phyloP scores from a whole-genome alignment of 1,140 invertebrate genomes.

The Drosophila biarmipes region DNA sequence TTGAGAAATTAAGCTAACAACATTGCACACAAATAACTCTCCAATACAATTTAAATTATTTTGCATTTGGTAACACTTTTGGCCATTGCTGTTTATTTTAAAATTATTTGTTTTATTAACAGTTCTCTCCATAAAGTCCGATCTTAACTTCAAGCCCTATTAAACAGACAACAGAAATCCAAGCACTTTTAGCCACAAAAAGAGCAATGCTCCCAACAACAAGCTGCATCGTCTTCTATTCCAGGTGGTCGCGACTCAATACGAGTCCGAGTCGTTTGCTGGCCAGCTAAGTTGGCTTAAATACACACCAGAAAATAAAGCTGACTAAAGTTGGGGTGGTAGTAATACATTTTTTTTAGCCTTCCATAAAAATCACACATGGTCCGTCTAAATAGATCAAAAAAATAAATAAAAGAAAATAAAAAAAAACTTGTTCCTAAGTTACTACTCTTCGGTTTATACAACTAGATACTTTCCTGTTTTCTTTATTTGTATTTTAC shows the following conservation, averaged over 20 bases:
- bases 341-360: not conserved
- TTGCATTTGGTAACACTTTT: not conserved
- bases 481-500: no score
- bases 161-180: not conserved
- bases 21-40: not conserved
- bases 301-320: not conserved
- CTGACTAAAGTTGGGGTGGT: not conserved
- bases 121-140: not conserved
- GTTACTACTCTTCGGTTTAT: no score
- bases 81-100: not conserved
- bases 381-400: no score
- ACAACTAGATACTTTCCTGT: no score
- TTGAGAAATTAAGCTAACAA: not conserved
- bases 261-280: slow-evolving; percentile 25
- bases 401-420: not conserved
- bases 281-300: slow-evolving; percentile 17
- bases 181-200: not conserved
- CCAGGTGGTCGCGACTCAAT: slow-evolving; percentile 44
- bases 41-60: no score
- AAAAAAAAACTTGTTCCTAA: not conserved
- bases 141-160: no score
- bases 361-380: not conserved
- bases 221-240: slow-evolving; percentile 36
- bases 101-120: not conserved
- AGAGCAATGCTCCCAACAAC: slow-evolving; percentile 13